These are phyloP conservation scores for Micrasema longulum DNA, from an alignment of 1,140 invertebrate species.

Conservation along the genomic window DNA sequence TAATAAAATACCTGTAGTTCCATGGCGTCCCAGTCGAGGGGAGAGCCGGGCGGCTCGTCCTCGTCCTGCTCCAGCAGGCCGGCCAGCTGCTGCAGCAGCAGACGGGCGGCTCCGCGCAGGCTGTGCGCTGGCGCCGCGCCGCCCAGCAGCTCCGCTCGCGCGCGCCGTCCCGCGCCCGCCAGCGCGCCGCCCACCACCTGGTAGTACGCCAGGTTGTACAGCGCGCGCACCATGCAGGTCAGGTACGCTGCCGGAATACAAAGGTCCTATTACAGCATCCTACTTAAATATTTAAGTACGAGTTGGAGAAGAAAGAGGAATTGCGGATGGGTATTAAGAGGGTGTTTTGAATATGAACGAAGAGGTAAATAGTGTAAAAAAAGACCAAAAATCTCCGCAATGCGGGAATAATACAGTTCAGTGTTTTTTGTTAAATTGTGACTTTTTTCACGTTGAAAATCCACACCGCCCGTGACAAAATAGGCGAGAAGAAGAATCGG, in stretches of 20 bases:
- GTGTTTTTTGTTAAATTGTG: no score
- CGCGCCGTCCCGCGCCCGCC: constrained; percentile 71
- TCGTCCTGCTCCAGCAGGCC: constrained; percentile 58
- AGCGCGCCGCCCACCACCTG: constrained; percentile 84
- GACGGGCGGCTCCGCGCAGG: constrained; percentile 49
- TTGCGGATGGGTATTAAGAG: no score
- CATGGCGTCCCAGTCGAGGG: constrained; percentile 33
- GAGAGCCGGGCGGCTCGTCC: constrained; percentile 27
- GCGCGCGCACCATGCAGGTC: constrained; percentile 83
- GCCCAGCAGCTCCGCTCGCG: constrained; percentile 62
- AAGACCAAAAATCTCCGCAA: no score
- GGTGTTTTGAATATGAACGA: no score
- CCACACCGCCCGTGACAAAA: no score
- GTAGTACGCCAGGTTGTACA: constrained; percentile 91
- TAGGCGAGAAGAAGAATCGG: no score
- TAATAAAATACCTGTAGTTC: constrained; percentile 48
- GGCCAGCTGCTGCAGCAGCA: constrained; percentile 58
- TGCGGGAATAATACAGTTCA: no score
- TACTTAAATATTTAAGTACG: no score
- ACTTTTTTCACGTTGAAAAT: no score
- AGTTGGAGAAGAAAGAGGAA: no score
- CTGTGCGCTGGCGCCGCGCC: constrained; percentile 52
- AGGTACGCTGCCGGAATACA: constrained; percentile 80
- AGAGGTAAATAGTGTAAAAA: no score
- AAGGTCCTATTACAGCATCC: no score